A percentile compares a stretch with the other conserved stretches of the same genome.
phyloP scores from a whole-genome alignment of 2,113 vertebrate genomes.

The Notechis scutatus region DNA sequence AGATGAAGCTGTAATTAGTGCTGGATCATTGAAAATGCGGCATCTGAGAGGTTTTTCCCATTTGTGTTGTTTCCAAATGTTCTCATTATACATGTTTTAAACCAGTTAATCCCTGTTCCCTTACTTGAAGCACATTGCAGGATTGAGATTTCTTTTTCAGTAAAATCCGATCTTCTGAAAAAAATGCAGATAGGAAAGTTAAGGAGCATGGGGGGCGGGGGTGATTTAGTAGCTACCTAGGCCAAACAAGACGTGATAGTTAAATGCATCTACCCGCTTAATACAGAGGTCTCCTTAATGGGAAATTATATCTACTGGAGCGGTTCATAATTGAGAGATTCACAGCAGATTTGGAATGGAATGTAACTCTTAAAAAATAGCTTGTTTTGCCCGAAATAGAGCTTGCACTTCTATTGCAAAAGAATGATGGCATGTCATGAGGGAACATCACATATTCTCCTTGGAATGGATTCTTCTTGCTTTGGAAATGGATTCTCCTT shows the following conservation, averaged over 20 bases:
- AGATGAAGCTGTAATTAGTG: neutral
- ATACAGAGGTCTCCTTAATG: neutral
- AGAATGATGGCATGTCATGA: neutral
- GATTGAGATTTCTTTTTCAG: neutral
- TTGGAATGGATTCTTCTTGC: neutral
- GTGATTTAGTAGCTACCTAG: neutral
- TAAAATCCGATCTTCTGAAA: fast-evolving
- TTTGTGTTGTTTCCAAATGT: conserved; percentile 2
- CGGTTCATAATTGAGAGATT: neutral
- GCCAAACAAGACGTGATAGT: neutral
- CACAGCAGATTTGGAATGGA: neutral
- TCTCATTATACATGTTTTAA: conserved; percentile 23
- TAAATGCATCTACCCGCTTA: neutral
- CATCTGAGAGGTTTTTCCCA: neutral
- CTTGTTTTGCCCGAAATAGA: neutral
- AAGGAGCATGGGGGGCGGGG: neutral
- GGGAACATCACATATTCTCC: neutral
- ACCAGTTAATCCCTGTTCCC: neutral
- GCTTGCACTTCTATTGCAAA: neutral
- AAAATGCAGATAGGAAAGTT: neutral
- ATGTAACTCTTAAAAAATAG: neutral
- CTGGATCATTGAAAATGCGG: neutral
- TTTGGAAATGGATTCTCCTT: neutral
- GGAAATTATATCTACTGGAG: neutral
- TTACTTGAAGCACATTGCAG: neutral